These are phyloP conservation scores for Lycaon pictus DNA, from an alignment of 2,113 vertebrate genomes.

Conservation along the genomic window DNA sequence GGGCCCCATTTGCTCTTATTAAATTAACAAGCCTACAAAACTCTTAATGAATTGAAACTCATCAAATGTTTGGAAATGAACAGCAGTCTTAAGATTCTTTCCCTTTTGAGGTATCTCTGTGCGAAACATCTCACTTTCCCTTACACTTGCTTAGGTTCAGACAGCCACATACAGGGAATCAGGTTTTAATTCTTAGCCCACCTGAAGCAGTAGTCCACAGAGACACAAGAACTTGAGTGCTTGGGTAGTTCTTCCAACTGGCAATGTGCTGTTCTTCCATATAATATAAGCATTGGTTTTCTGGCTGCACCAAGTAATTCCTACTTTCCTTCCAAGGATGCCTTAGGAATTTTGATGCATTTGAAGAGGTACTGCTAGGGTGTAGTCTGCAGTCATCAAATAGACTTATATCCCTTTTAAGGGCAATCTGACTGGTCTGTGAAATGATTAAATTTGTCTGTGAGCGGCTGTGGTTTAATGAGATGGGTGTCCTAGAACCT, in stretches of 20 bases:
- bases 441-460: not conserved
- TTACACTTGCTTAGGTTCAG: constrained; percentile 74
- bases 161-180: constrained; percentile 74
- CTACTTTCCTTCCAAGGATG: not conserved
- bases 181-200: constrained; percentile 78
- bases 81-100: constrained; percentile 76
- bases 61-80: constrained; percentile 87
- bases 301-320: not conserved
- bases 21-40: constrained; percentile 87
- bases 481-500: not conserved
- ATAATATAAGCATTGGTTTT: not conserved
- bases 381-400: not conserved
- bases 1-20: constrained; percentile 84
- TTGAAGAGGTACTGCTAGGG: not conserved
- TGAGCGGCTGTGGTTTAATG: not conserved
- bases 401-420: constrained; percentile 63
- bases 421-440: not conserved
- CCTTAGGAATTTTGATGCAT: not conserved
- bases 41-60: constrained; percentile 87
- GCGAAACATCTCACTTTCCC: constrained; percentile 82
- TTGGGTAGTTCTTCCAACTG: not conserved
- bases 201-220: constrained; percentile 61
- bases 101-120: constrained; percentile 62
- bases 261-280: not conserved
- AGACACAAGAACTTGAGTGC: not conserved